Conservation (phyloP, 2,113 vertebrate species). For the Ctenodactylus gundi region DNA sequence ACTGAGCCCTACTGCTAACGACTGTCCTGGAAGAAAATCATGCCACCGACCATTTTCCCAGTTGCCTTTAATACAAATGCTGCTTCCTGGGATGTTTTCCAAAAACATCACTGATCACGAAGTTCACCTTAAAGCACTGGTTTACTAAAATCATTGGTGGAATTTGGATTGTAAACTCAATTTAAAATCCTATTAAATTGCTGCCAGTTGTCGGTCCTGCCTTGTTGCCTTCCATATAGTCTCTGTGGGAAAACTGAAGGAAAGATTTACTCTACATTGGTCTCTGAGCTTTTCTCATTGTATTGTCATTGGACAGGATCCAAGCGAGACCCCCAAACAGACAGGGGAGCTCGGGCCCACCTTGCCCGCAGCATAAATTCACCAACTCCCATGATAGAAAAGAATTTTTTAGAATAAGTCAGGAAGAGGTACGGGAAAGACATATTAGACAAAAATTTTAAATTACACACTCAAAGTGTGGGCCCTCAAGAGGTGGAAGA, state of each 20-base stretch:
- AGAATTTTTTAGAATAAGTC: no score
- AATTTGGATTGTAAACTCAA: not conserved
- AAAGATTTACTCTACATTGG: not conserved
- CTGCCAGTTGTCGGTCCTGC: not conserved
- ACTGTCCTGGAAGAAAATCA: not conserved
- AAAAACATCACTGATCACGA: not conserved
- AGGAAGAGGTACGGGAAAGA: no score
- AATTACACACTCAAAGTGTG: no score
- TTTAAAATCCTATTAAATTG: not conserved
- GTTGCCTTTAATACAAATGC: not conserved
- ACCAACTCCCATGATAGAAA: no score
- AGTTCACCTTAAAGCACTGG: not conserved
- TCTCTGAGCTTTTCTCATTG: not conserved
- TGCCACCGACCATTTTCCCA: not conserved
- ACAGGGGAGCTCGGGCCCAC: no score
- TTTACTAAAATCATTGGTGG: not conserved
- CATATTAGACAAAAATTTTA: no score
- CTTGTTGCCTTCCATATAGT: not conserved
- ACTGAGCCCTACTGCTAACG: not conserved
- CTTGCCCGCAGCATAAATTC: no score
- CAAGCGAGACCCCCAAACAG: no score
- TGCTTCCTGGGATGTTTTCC: not conserved
- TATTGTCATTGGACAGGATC: conserved; percentile 49
- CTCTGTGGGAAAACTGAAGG: not conserved
- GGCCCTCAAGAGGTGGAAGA: no score